A percentile compares a stretch with the other conserved stretches of the same genome.
phyloP scores from a whole-genome alignment of 2,113 vertebrate species.

The rat (Rattus norvegicus) region DNA sequence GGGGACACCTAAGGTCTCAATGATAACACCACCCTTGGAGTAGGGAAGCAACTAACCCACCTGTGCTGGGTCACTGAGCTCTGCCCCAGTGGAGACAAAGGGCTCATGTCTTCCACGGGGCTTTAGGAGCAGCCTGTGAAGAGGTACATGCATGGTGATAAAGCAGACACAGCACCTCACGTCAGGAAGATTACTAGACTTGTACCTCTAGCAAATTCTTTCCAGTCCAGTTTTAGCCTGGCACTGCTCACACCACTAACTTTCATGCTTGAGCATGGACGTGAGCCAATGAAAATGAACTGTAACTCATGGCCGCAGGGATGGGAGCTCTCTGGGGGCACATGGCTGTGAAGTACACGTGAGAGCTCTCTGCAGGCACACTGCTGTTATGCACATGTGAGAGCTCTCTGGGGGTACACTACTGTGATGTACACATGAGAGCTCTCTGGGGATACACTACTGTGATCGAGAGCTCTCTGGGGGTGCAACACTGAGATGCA shows the following conservation, averaged over 20 bases:
- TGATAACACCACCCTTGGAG: neutral
- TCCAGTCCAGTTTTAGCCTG: conserved; percentile 75
- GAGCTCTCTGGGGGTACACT: fast-evolving
- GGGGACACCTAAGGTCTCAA: neutral
- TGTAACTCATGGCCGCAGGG: neutral
- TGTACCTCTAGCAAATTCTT: conserved; percentile 74
- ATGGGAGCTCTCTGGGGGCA: neutral
- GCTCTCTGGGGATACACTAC: too few species aligned
- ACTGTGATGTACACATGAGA: too few species aligned
- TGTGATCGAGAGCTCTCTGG: too few species aligned
- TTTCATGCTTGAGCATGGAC: conserved; percentile 48
- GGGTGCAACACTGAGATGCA: too few species aligned
- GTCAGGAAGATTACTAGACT: conserved; percentile 10
- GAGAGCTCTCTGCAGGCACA: neutral
- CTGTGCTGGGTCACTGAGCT: neutral
- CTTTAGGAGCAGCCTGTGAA: neutral
- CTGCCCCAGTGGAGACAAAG: neutral
- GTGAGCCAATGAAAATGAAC: conserved; percentile 60
- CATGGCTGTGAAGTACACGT: too few species aligned
- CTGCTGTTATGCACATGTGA: fast-evolving
- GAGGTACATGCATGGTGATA: neutral
- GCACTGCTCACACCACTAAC: conserved; percentile 52
- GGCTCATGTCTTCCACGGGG: neutral
- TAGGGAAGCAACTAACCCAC: neutral
- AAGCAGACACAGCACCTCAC: neutral